Evolutionary conservation across 2,888 invertebrate species (phyloP).

Genomic region (Molorchus minor): DNA sequence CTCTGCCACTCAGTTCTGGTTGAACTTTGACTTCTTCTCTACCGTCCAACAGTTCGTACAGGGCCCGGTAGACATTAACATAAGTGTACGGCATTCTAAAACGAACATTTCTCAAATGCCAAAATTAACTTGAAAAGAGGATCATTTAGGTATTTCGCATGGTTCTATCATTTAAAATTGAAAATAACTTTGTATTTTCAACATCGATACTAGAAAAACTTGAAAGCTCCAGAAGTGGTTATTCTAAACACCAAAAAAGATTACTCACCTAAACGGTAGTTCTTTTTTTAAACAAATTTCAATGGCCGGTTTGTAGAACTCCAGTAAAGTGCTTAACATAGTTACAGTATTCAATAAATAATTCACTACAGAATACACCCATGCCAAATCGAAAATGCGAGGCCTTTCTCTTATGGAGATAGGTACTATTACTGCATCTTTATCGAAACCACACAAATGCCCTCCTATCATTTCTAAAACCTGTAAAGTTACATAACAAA

Average conservation of each 20-base stretch:
- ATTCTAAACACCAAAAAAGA: too few species aligned
- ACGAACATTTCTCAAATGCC: slow-evolving; percentile 37
- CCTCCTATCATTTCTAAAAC: slow-evolving; percentile 56
- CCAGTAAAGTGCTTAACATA: slow-evolving; percentile 51
- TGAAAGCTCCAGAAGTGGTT: too few species aligned
- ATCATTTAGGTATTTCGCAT: neutral
- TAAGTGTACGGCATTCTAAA: slow-evolving; percentile 80
- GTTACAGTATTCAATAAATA: slow-evolving; percentile 54
- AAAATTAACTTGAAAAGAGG: slow-evolving; percentile 2
- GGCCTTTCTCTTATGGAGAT: slow-evolving; percentile 53
- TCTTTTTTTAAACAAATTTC: slow-evolving; percentile 52
- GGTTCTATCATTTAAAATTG: neutral
- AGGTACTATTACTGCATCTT: slow-evolving; percentile 49
- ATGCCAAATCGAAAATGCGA: slow-evolving; percentile 51
- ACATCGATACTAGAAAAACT: too few species aligned
- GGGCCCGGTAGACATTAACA: slow-evolving; percentile 75
- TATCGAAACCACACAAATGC: slow-evolving; percentile 54
- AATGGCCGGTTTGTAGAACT: slow-evolving; percentile 50
- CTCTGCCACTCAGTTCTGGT: slow-evolving; percentile 44
- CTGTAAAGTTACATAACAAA: slow-evolving; percentile 48
- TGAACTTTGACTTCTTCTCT: slow-evolving; percentile 47
- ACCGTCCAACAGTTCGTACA: slow-evolving; percentile 67
- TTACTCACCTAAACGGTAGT: slow-evolving; percentile 57
- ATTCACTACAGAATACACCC: slow-evolving; percentile 56
- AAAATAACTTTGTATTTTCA: neutral